phyloP scores from a whole-genome alignment of 2,888 invertebrate species.

The Brachyptera putata region DNA sequence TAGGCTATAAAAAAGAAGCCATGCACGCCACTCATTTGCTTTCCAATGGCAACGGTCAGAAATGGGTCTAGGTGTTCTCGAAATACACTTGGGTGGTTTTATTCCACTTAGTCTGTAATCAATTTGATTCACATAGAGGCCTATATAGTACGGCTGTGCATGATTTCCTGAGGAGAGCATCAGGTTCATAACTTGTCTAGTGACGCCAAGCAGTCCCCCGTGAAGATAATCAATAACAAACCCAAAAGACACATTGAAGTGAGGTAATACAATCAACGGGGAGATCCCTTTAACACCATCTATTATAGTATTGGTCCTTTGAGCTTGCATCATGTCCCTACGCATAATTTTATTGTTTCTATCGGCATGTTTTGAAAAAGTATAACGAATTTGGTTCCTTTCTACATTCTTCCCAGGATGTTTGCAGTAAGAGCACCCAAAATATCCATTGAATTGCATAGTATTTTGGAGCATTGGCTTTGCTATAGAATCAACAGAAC shows the following conservation, averaged over 20 bases:
- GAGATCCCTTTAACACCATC: not conserved
- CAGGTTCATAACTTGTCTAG: not conserved
- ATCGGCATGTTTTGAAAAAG: not conserved
- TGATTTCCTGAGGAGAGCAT: not conserved
- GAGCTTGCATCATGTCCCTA: not conserved
- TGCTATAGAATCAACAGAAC: conserved; percentile 8
- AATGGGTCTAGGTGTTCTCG: not conserved
- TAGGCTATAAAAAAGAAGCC: conserved; percentile 10
- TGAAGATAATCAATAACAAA: conserved; percentile 15
- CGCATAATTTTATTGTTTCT: not conserved
- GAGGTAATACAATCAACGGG: not conserved
- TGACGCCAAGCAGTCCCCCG: conserved; percentile 1
- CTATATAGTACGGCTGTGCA: not conserved
- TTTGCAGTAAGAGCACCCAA: conserved; percentile 11
- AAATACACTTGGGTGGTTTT: not conserved
- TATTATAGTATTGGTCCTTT: not conserved
- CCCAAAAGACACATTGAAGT: conserved; percentile 5
- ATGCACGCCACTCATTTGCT: conserved; percentile 14
- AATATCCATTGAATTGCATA: conserved; percentile 14
- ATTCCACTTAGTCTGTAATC: not conserved
- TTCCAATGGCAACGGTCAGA: not conserved
- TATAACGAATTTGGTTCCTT: not conserved
- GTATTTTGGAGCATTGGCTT: conserved; percentile 6
- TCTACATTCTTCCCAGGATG: not conserved
- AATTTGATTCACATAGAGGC: not conserved